Percentiles rank a stretch among this genome's conserved stretches.
phyloP scores from a whole-genome alignment of 1,140 invertebrate species.

The Calephelis nemesis region DNA sequence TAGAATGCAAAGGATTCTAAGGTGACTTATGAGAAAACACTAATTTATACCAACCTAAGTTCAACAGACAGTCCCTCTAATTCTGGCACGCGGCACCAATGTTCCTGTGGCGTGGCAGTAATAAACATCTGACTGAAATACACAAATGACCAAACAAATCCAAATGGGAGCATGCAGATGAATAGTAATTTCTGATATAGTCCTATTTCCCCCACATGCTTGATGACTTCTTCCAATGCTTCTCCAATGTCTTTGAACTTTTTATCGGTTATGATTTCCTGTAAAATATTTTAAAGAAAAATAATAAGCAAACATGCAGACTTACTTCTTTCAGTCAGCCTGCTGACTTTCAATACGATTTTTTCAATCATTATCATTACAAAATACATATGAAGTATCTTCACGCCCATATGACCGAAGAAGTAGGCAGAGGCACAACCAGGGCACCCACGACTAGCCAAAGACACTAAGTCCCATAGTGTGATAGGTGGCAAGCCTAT shows the following conservation, averaged over 20 bases:
- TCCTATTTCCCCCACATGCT: conserved; percentile 48
- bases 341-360: too few relatives aligned
- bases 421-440: too few relatives aligned
- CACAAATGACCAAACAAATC: conserved; percentile 43
- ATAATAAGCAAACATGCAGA: too few relatives aligned
- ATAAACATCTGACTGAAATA: conserved; percentile 59
- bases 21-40: too few relatives aligned
- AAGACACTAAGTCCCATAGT: too few relatives aligned
- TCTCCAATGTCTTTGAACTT: conserved; percentile 22
- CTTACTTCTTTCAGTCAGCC: too few relatives aligned
- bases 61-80: conserved; percentile 39
- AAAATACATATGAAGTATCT: too few relatives aligned
- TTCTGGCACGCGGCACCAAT: conserved; percentile 58
- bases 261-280: conserved; percentile 10
- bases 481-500: too few relatives aligned
- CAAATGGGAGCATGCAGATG: conserved; percentile 46
- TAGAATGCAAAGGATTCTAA: too few relatives aligned
- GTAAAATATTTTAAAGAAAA: neutral
- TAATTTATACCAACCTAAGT: conserved; percentile 40
- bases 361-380: too few relatives aligned
- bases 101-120: conserved; percentile 49
- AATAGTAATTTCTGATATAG: conserved; percentile 50
- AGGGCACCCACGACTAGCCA: too few relatives aligned
- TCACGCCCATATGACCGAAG: too few relatives aligned
- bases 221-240: conserved; percentile 32